Percentiles rank a stretch among this genome's conserved stretches.
Evolutionary conservation across 2,888 invertebrate species (phyloP).

Genomic region (Anthrax anthrax): DNA sequence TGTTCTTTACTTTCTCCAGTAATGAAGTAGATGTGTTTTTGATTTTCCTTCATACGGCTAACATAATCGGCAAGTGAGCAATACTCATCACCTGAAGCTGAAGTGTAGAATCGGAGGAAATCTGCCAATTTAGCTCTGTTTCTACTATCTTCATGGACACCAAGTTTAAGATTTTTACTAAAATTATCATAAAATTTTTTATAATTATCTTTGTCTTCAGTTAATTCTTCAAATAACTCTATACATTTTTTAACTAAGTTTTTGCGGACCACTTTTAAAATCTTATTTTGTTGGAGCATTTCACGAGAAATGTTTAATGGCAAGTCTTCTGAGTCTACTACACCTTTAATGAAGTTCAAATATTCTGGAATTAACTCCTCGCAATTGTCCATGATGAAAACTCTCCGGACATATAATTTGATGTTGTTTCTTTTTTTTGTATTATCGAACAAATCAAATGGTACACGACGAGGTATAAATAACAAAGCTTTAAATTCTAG

Average conservation of each 20-base stretch:
- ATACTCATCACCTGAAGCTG: conserved; percentile 85
- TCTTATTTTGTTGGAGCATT: conserved; percentile 98
- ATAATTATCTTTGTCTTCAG: conserved; percentile 94
- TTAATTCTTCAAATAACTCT: conserved; percentile 89
- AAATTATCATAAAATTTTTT: conserved; percentile 99
- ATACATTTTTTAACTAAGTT: conserved; percentile 97
- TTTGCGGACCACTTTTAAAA: conserved; percentile 96
- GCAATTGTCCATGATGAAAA: conserved; percentile 99
- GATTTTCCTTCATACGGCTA: conserved; percentile 94
- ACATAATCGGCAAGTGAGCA: conserved; percentile 94
- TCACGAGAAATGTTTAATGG: conserved; percentile 98
- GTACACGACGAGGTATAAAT: conserved; percentile 83
- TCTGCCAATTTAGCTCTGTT: conserved; percentile 86
- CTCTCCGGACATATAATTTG: conserved; percentile 91
- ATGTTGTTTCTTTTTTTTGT: conserved; percentile 98
- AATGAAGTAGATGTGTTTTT: conserved; percentile 97
- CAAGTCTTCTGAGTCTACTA: conserved; percentile 97
- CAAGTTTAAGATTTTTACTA: conserved; percentile 91
- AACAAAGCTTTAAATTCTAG: conserved; percentile 88
- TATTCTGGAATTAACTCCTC: conserved; percentile 99
- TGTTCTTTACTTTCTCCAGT: conserved; percentile 90
- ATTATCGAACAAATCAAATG: conserved; percentile 97
- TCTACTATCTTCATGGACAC: conserved; percentile 92
- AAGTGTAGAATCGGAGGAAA: conserved; percentile 83
- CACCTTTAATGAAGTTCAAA: conserved; percentile 89